These are phyloP conservation scores for Mionectes olivaceus DNA, from an alignment of 2,797 vertebrate genomes.

Conservation along the genomic window DNA sequence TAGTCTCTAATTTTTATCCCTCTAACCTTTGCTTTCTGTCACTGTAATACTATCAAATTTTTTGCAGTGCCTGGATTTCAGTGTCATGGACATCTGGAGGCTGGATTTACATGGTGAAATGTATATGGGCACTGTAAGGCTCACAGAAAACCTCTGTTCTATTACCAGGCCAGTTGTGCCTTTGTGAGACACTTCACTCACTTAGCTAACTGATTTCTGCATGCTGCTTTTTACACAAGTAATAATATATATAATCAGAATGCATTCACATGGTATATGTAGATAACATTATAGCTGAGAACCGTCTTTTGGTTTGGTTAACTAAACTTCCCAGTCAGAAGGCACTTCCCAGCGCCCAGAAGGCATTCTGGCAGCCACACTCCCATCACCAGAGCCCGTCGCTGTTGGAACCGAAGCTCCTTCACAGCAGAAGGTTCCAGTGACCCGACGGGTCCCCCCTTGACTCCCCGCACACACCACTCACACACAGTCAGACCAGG, in stretches of 20 bases:
- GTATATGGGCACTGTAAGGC: neutral
- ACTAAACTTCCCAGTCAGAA: neutral
- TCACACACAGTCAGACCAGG: neutral
- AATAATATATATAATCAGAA: neutral
- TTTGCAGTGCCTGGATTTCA: neutral
- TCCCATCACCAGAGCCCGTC: neutral
- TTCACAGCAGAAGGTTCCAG: neutral
- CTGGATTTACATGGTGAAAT: neutral
- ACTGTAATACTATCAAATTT: neutral
- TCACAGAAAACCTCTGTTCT: neutral
- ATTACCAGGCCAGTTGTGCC: neutral
- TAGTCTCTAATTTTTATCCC: neutral
- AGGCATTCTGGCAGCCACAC: neutral
- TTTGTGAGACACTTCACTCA: neutral
- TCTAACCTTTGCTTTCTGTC: neutral
- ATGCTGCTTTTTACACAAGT: neutral
- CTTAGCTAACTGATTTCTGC: neutral
- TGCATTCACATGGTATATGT: accelerated
- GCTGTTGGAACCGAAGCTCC: neutral
- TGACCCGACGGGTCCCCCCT: neutral
- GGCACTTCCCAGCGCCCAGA: too few species aligned
- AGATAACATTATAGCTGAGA: neutral
- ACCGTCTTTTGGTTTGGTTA: neutral
- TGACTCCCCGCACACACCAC: neutral
- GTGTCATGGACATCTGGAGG: neutral